Evolutionary conservation across 2,888 invertebrate species (phyloP).

Genomic region (Hymenopus coronatus): DNA sequence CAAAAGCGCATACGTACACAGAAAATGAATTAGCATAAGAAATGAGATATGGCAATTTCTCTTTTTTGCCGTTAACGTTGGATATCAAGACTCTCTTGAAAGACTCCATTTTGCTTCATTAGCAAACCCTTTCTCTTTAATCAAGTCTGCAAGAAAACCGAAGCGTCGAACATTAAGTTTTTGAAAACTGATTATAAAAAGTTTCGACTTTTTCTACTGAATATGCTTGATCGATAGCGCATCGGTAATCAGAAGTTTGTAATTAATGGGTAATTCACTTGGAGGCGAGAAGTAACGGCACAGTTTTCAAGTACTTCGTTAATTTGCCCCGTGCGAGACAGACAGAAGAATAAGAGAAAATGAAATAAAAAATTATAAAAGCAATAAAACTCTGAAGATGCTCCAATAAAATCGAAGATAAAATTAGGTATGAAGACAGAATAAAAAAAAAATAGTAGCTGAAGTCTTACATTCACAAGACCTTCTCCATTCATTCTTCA

Average conservation of each 20-base stretch:
- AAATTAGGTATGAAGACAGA: background rate
- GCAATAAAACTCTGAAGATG: background rate
- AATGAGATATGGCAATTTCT: background rate
- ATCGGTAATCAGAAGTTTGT: background rate
- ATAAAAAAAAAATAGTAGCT: no score
- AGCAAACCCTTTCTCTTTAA: background rate
- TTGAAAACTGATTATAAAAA: background rate
- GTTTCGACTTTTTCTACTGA: background rate
- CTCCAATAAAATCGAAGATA: background rate
- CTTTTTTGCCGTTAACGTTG: background rate
- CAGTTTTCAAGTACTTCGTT: background rate
- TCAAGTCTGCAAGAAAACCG: background rate
- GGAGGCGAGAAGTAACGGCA: background rate
- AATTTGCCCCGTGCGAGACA: background rate
- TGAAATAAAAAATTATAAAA: background rate
- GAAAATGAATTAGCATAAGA: background rate
- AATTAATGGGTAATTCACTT: background rate
- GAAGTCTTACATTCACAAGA: no score
- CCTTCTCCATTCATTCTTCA: no score
- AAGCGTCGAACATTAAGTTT: background rate
- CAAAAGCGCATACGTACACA: background rate
- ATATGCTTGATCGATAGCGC: background rate
- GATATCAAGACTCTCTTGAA: background rate
- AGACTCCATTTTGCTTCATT: background rate
- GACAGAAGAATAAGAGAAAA: background rate